These are phyloP conservation scores for Scatophagus argus DNA, from an alignment of 2,113 vertebrate species.

Conservation along the genomic window DNA sequence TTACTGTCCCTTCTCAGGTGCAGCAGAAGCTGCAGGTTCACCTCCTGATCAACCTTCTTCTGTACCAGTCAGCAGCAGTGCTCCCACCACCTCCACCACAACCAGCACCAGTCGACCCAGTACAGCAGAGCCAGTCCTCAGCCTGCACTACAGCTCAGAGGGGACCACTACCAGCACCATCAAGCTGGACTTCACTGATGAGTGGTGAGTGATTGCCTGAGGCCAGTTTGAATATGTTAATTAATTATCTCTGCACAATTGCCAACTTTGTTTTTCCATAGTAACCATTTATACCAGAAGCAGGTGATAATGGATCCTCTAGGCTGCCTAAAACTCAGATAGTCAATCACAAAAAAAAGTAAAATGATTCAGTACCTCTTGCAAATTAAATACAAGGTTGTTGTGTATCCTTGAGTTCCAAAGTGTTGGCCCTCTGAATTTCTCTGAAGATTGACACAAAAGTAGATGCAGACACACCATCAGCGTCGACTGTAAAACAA, in stretches of 20 bases:
- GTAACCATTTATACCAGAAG: background rate
- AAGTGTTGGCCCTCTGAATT: too few species aligned
- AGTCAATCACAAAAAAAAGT: too few species aligned
- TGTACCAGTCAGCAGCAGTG: conserved; percentile 37
- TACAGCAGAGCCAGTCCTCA: conserved; percentile 93
- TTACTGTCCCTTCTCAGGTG: conserved; percentile 78
- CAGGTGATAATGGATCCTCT: background rate
- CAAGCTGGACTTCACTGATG: conserved; percentile 98
- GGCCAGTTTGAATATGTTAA: too few species aligned
- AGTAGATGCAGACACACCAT: background rate
- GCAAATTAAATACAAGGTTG: too few species aligned
- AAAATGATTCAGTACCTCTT: too few species aligned
- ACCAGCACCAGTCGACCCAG: conserved; percentile 79
- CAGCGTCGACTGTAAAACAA: background rate
- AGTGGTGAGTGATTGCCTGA: conserved; percentile 88
- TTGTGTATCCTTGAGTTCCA: too few species aligned
- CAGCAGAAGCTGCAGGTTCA: conserved; percentile 80
- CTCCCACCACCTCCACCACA: conserved; percentile 7
- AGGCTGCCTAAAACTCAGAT: too few species aligned
- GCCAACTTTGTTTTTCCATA: too few species aligned
- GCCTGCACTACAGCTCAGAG: conserved; percentile 98
- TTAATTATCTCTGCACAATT: too few species aligned
- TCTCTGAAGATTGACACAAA: too few species aligned
- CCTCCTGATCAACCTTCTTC: conserved; percentile 36
- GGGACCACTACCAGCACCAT: conserved; percentile 99